A percentile compares a stretch with the other conserved stretches of the same genome.
phyloP scores from a whole-genome alignment of 2,113 vertebrate species.

The Pomatostomus ruficeps region DNA sequence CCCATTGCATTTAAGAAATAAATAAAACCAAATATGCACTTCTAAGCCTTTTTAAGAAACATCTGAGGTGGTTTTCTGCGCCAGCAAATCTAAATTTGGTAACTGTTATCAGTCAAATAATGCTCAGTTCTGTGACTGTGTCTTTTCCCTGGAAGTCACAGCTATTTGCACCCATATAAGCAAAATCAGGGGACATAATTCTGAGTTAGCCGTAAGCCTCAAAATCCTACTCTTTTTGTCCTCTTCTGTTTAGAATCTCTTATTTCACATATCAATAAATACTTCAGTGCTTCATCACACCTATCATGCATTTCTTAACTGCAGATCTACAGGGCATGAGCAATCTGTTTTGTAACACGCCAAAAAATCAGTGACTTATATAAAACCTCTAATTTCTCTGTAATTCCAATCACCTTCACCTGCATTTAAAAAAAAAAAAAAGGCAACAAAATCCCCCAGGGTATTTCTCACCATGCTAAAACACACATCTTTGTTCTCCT shows the following conservation, averaged over 20 bases:
- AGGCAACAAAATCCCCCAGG: background rate
- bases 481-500: background rate
- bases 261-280: background rate
- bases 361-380: background rate
- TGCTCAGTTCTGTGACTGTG: rapidly evolving
- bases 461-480: background rate
- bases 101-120: background rate
- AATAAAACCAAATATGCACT: background rate
- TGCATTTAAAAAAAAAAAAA: background rate
- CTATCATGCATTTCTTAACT: background rate
- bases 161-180: background rate
- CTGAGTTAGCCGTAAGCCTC: background rate
- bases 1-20: background rate
- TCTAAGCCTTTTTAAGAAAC: background rate
- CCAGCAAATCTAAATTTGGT: background rate
- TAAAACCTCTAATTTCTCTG: background rate
- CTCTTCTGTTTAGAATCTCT: background rate
- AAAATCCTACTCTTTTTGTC: background rate
- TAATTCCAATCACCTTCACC: background rate
- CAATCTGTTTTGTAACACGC: background rate
- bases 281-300: background rate
- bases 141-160: background rate
- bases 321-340: background rate
- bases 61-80: background rate
- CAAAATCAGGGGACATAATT: background rate